Percentiles rank a stretch among this genome's conserved stretches.
Conservation (phyloP, 2,888 invertebrate genomes). For the Eilema sororculum region DNA sequence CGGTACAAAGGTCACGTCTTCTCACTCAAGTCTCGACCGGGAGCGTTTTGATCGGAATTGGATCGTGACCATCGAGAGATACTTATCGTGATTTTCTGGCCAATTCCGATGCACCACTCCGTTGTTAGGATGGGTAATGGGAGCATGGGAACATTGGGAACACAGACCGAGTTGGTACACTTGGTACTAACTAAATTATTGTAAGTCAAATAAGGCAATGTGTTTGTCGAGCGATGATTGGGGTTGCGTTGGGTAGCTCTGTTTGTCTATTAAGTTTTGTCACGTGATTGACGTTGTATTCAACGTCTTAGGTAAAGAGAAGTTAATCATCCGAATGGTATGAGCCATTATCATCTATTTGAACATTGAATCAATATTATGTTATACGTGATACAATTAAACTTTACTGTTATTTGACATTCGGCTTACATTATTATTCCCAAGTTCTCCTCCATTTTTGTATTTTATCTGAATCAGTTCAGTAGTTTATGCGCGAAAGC, state of each 20-base stretch:
- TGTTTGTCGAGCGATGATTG: slow-evolving; percentile 73
- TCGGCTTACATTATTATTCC: too few relatives aligned
- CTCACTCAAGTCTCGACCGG: slow-evolving; percentile 83
- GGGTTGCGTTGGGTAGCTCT: slow-evolving; percentile 62
- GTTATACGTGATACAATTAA: too few relatives aligned
- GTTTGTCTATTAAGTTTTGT: slow-evolving; percentile 70
- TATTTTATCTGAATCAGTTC: too few relatives aligned
- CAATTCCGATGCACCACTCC: slow-evolving; percentile 80
- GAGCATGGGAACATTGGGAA: slow-evolving; percentile 86
- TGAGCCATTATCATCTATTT: background rate
- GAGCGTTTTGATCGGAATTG: slow-evolving; percentile 82
- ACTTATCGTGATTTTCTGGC: slow-evolving; percentile 86
- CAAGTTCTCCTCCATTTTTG: too few relatives aligned
- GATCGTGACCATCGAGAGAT: slow-evolving; percentile 85
- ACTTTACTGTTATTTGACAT: too few relatives aligned
- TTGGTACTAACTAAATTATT: slow-evolving; percentile 80
- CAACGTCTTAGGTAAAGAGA: slow-evolving; percentile 44
- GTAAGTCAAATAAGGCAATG: slow-evolving; percentile 78
- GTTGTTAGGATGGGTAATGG: slow-evolving; percentile 80
- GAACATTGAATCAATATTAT: background rate
- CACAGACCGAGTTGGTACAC: slow-evolving; percentile 66
- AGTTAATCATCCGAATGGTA: slow-evolving; percentile 25
- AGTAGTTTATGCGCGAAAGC: too few relatives aligned
- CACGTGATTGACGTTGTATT: slow-evolving; percentile 60
- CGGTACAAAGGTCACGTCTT: slow-evolving; percentile 82